Evolutionary conservation across 2,113 vertebrate genomes (phyloP).

Genomic region (Hippocampus zosterae): DNA sequence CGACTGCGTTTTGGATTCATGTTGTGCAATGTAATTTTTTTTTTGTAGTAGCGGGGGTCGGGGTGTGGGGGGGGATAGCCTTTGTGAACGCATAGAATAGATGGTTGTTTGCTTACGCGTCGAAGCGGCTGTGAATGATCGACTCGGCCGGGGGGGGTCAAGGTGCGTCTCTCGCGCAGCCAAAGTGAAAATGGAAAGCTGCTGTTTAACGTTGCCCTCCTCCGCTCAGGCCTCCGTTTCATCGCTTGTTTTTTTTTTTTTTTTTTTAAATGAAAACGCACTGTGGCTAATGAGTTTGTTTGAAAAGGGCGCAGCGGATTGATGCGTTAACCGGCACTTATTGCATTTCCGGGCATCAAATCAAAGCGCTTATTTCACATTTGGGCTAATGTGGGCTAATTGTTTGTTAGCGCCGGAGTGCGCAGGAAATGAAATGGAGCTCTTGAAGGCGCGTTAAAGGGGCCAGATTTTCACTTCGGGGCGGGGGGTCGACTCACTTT

Average conservation of each 20-base stretch:
- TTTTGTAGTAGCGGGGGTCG: too few relatives aligned
- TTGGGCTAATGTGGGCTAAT: conserved; percentile 29
- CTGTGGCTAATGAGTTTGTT: background rate
- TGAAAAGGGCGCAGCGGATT: background rate
- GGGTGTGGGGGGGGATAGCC: too few relatives aligned
- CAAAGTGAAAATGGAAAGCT: background rate
- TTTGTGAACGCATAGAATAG: too few relatives aligned
- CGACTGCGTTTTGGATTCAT: too few relatives aligned
- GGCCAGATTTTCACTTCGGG: too few relatives aligned
- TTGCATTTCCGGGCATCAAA: conserved; percentile 23
- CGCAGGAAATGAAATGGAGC: background rate
- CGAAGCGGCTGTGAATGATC: background rate
- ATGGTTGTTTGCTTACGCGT: background rate
- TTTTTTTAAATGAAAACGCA: background rate
- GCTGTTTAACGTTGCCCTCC: background rate
- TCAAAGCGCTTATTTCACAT: conserved; percentile 32
- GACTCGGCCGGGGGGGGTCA: background rate
- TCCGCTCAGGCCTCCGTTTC: background rate
- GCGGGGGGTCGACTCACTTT: too few relatives aligned
- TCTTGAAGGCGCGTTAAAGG: too few relatives aligned
- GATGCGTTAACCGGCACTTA: conserved; percentile 10
- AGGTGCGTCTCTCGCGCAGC: background rate
- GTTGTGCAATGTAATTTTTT: too few relatives aligned
- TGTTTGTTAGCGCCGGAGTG: conserved; percentile 2
- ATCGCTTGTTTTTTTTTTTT: background rate